These are phyloP conservation scores for Opisthocomus hoazin DNA, from an alignment of 2,113 vertebrate genomes.

Conservation along the genomic window DNA sequence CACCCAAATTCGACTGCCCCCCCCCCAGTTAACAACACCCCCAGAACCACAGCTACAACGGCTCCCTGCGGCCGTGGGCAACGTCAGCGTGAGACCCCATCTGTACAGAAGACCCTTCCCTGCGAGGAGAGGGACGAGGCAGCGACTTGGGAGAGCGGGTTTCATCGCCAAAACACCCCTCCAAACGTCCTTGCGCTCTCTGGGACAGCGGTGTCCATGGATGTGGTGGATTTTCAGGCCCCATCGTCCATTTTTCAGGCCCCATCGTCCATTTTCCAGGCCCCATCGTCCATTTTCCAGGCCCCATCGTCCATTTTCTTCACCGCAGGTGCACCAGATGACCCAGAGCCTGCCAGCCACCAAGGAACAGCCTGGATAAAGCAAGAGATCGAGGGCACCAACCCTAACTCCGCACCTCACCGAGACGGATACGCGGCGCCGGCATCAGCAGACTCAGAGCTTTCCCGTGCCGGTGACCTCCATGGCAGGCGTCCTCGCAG, in stretches of 20 bases:
- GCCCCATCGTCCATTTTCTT: accelerated
- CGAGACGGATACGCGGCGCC: accelerated
- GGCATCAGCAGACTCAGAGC: neutral
- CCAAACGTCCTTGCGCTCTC: accelerated
- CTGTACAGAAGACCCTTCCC: neutral
- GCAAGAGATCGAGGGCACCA: accelerated
- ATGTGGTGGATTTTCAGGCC: neutral
- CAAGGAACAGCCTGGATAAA: neutral
- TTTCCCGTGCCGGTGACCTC: accelerated
- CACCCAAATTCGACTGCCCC: too few relatives aligned
- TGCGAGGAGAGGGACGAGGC: accelerated
- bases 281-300: accelerated
- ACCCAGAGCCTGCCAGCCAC: neutral
- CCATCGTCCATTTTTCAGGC: accelerated
- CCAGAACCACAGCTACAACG: accelerated
- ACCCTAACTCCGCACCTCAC: neutral
- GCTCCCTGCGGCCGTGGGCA: neutral
- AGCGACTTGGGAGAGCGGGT: neutral
- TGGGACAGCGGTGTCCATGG: accelerated
- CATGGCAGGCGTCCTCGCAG: neutral
- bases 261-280: accelerated
- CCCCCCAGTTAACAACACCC: too few relatives aligned
- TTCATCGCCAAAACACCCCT: neutral
- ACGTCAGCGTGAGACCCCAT: accelerated
- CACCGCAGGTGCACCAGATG: accelerated